phyloP scores from a whole-genome alignment of 2,113 vertebrate species.

The Hippocampus guttulatus region DNA sequence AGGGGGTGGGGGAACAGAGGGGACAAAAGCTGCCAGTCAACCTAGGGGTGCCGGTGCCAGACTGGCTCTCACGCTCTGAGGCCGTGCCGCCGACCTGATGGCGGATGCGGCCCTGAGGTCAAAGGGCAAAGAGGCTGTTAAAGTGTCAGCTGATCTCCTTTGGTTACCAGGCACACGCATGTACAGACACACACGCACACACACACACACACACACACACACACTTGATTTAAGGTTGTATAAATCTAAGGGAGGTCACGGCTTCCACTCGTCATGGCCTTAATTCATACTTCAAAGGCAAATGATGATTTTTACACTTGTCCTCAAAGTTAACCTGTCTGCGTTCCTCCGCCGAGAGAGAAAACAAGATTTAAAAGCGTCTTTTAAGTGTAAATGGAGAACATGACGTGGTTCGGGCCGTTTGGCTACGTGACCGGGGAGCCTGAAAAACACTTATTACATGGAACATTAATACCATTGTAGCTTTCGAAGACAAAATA shows the following conservation, averaged over 20 bases:
- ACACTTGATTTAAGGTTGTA: constrained; percentile 26
- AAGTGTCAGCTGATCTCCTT: constrained; percentile 41
- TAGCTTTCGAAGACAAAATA: background rate
- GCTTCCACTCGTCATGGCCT: background rate
- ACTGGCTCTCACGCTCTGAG: constrained; percentile 58
- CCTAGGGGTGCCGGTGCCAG: constrained; percentile 64
- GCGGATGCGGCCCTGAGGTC: constrained; percentile 43
- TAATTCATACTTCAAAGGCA: background rate
- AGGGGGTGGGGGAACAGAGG: background rate
- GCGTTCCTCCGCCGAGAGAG: background rate
- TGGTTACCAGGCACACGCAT: background rate
- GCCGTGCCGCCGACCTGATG: constrained; percentile 43
- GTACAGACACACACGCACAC: background rate
- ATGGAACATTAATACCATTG: background rate
- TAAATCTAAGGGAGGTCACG: constrained; percentile 8
- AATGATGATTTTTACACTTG: constrained; percentile 4
- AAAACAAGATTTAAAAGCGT: background rate
- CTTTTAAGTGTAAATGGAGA: constrained; percentile 4
- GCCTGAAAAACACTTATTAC: background rate
- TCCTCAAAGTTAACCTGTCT: constrained; percentile 2
- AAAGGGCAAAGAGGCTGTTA: constrained; percentile 46
- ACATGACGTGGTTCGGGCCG: background rate
- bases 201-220: background rate
- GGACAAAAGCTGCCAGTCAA: constrained; percentile 48
- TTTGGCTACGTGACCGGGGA: background rate